Evolutionary conservation across 1,140 invertebrate genomes (phyloP), one percentile per base, ranked within the genome.

Genomic region (Papilio helenus): DNA sequence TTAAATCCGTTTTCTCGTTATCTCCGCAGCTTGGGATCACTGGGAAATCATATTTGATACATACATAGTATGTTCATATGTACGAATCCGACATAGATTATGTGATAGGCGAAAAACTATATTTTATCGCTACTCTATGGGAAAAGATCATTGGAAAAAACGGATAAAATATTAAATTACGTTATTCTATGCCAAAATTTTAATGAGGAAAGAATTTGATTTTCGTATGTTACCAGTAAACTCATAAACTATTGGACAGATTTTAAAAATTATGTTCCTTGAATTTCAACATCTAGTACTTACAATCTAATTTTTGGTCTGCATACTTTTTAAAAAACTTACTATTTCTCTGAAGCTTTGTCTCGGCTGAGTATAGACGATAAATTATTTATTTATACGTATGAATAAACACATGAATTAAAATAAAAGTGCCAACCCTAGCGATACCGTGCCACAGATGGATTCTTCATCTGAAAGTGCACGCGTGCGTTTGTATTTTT

Each of bases 381-480:
- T n/a, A n/a, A n/a, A n/a, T n/a, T n/a, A n/a, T 39, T 4, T 39
- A 8, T 39, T 39, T 39, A 1, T 29, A 29, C 29, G n/a, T n/a
- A n/a, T n/a, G 3, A 29, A 8, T 8, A 39, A 8, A 39, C 7
- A 8, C 34, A 39, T 39, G 0, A 39, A 39, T 39, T 0, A 39
- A 39, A 39, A 39, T 39, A 39, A 39, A 39, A 23, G 72, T 49
- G 72, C 26, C 72, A 74, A 44, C 72, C 72, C 72, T 74, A 29
- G 8, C 10, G n/a, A 23, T 74, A 16, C 42, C 39, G 72, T 74
- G 72, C 14, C 20, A 16, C 12, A 74, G 72, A 42, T 49, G 44
- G 49, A 74, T 74, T 74, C 72, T 74, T 74, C 23, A 46, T 44
- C 72, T 74, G 72, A 74, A 74, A 74, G 72, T 74, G 72, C 42